Percentiles rank a stretch among this genome's conserved stretches.
Conservation (phyloP, 1,140 invertebrate genomes). For the Bombus ignitus region DNA sequence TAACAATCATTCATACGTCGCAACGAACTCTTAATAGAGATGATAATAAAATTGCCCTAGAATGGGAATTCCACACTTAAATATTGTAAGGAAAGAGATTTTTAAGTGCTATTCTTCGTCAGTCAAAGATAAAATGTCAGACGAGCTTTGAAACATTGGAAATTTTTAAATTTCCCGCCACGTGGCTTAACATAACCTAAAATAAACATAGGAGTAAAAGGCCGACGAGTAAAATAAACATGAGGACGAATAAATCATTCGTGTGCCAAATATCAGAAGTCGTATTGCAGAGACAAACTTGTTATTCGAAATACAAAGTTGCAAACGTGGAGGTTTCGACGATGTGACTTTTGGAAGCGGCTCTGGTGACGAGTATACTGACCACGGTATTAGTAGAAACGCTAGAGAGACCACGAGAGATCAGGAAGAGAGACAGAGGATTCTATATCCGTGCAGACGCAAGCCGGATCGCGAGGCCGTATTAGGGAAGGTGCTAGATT, state of each 20-base stretch:
- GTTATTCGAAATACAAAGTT: background rate
- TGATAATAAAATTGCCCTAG: background rate
- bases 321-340: background rate
- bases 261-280: no score
- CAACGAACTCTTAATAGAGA: background rate
- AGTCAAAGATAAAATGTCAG: background rate
- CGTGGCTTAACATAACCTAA: background rate
- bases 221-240: background rate
- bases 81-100: background rate
- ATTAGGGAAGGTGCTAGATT: slow-evolving; percentile 79
- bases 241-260: background rate
- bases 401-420: slow-evolving; percentile 42
- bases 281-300: background rate
- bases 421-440: slow-evolving; percentile 47
- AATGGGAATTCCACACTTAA: background rate
- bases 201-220: background rate
- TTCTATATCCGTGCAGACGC: slow-evolving; percentile 80
- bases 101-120: background rate
- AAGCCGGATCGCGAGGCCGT: slow-evolving; percentile 75
- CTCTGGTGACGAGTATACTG: slow-evolving; percentile 24
- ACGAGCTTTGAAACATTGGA: background rate
- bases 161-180: background rate
- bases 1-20: background rate
- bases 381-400: slow-evolving; percentile 19
- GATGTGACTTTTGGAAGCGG: slow-evolving; percentile 9